Percentiles rank a stretch among this genome's conserved stretches.
Conservation (phyloP, 2,888 invertebrate genomes). For the Spisula solida region DNA sequence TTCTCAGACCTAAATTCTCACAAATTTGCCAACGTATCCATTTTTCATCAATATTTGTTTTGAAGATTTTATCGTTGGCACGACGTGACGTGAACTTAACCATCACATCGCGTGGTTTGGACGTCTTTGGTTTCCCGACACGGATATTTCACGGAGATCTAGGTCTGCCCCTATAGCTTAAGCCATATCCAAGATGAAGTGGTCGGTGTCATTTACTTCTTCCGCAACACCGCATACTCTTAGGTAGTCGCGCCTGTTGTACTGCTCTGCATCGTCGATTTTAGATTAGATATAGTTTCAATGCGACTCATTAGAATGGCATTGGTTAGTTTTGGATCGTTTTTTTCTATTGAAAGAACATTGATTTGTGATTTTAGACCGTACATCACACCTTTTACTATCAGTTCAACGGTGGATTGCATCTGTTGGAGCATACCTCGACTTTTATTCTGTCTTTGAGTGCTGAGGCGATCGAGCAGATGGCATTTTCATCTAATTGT, state of each 20-base stretch:
- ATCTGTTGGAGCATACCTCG: neutral
- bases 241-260: neutral
- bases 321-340: neutral
- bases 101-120: neutral
- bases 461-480: neutral
- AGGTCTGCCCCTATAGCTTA: neutral
- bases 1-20: neutral
- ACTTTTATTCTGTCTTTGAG: neutral
- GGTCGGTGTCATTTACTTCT: neutral
- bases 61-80: neutral
- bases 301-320: too few relatives aligned
- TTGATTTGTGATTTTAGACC: neutral
- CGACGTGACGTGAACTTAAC: neutral
- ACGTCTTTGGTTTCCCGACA: neutral
- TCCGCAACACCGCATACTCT: neutral
- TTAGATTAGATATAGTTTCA: too few relatives aligned
- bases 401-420: neutral
- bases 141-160: neutral
- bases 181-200: too few relatives aligned
- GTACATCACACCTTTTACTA: neutral
- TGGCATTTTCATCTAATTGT: neutral
- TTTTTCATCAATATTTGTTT: neutral
- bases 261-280: neutral
- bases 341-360: neutral
- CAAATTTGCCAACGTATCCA: neutral